phyloP scores from a whole-genome alignment of 2,888 invertebrate species.

The Linnaemya tessellans region DNA sequence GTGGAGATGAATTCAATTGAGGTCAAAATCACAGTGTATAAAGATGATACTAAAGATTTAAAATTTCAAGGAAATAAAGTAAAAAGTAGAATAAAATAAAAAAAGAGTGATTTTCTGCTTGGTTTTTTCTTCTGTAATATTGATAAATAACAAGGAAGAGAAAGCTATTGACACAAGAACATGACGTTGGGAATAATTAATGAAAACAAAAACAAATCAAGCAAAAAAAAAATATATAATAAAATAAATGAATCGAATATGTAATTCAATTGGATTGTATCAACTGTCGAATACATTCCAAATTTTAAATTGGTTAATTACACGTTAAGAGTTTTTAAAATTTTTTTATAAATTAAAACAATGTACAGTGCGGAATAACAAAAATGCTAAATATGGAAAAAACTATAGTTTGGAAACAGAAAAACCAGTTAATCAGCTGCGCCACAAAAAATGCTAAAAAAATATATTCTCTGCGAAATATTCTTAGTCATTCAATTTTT shows the following conservation, averaged over 20 bases:
- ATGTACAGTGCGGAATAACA: no score
- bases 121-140: conserved; percentile 51
- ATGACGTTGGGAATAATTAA: conserved; percentile 60
- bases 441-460: no score
- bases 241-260: conserved; percentile 28
- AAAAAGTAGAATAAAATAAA: background rate
- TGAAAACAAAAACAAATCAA: conserved; percentile 26
- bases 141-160: conserved; percentile 36
- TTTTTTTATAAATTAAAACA: no score
- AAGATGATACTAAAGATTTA: conserved; percentile 36
- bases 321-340: no score
- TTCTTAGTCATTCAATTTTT: no score
- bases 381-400: no score
- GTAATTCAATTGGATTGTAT: conserved; percentile 43
- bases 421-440: no score
- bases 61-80: background rate
- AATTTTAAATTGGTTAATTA: background rate
- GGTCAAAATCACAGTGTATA: conserved; percentile 64
- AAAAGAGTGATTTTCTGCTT: conserved; percentile 39
- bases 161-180: conserved; percentile 49
- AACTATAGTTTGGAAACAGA: no score
- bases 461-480: no score
- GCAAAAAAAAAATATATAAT: conserved; percentile 1
- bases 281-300: background rate
- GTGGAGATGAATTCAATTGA: conserved; percentile 69